Base-by-base conservation (phyloP, 2,797 vertebrate species). In the Lithobates pipiens region DNA sequence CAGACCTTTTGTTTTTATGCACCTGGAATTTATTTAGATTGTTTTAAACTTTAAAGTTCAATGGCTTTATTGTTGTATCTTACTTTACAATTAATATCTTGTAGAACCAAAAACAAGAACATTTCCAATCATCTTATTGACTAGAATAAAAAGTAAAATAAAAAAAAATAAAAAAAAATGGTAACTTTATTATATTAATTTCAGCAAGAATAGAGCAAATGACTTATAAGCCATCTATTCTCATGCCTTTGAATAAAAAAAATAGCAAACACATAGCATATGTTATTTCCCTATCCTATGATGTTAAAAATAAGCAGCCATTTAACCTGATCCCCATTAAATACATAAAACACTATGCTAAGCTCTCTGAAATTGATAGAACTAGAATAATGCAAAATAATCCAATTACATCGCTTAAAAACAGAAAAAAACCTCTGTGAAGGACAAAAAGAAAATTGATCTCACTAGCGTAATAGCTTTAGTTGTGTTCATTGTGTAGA, bases 401-500 rank as follows among this genome's bases (percentile, higher is more conserved):
- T 83, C 81, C 81, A 78, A 76, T 87, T 87, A 87, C 21, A 42
- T 77, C 61, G 39, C 76, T 67, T 69, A 44, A 46, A n/a, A 54
- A 39, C 71, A 75, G 50, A 78, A 50, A 6, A 76, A 32, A 67
- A 76, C 21, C 69, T 75, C 81, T 76, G 50, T 29, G 32, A 80
- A 76, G 25, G 74, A 42, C 72, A 76, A 81, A 80, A 32, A 69
- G 81, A 80, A 87, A 84, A 83, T 42, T 70, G 86, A 87, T 76
- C 70, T 46, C 32, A 74, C 68, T 83, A 79, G 72, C 65, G 27
- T 79, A 78, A 39, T 74, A 65, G 74, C 16, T 68, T 25, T n/a
- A 50, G 85, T 68, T 65, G 32, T 75, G 44, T 50, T 73, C 21
- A 80, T 70, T 83, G 71, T 83, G 50, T 32, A 27, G 76, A 67